Evolutionary conservation across 30 jellyfish, hydroid and myxozoan species (phyloP).

Genomic region (Turritopsis dohrnii): DNA sequence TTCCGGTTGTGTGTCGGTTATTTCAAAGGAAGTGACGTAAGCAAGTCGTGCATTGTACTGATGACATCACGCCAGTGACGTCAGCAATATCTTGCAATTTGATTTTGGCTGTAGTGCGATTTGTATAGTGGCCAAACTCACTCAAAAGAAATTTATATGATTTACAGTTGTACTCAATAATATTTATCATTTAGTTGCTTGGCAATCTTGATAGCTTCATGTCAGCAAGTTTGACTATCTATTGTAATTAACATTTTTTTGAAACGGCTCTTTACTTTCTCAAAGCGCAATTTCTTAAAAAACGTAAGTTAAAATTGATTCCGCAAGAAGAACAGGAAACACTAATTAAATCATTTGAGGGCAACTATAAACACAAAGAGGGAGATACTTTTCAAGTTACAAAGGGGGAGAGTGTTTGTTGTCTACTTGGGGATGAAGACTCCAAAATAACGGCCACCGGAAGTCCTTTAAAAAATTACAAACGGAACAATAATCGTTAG

Average conservation of each 20-base stretch:
- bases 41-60: not conserved
- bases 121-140: no score
- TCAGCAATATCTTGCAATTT: not conserved
- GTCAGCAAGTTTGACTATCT: no score
- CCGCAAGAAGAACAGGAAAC: not conserved
- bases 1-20: not conserved
- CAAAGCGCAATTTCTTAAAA: not conserved
- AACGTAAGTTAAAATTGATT: not conserved
- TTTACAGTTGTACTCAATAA: no score
- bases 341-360: not conserved
- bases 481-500: no score
- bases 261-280: not conserved
- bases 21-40: not conserved
- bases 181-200: no score
- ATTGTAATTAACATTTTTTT: not conserved
- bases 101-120: not conserved
- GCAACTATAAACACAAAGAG: not conserved
- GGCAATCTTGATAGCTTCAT: no score
- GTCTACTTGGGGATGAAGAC: no score
- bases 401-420: no score
- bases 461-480: no score
- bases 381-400: no score
- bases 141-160: no score
- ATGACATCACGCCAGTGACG: not conserved
- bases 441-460: no score